These are phyloP conservation scores for Tichodroma muraria DNA, from an alignment of 2,113 vertebrate species.

Conservation along the genomic window DNA sequence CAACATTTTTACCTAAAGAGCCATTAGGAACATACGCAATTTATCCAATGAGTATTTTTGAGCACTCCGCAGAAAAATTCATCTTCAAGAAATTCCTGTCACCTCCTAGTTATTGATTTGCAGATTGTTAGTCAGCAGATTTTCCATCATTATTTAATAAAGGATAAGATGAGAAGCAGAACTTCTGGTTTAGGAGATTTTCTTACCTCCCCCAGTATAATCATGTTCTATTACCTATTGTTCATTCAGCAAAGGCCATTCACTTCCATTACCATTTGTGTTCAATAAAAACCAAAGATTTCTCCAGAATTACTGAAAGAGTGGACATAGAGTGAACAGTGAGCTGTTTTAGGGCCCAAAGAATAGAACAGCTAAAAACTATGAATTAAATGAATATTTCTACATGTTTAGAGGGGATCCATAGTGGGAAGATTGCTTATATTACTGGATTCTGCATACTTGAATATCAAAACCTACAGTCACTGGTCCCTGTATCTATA, in stretches of 20 bases:
- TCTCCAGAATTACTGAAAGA: not conserved
- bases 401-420: not conserved
- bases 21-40: not conserved
- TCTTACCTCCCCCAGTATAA: not conserved
- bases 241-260: not conserved
- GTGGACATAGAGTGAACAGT: not conserved
- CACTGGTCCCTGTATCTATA: not conserved
- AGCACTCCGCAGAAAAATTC: not conserved
- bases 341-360: slow-evolving; percentile 1
- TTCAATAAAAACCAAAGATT: not conserved
- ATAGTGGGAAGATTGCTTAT: not conserved
- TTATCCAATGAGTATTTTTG: not conserved
- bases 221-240: not conserved
- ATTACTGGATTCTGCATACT: not conserved
- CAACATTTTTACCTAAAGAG: not conserved
- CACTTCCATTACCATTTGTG: not conserved
- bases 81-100: not conserved
- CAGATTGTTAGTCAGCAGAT: slow-evolving; percentile 9
- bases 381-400: not conserved
- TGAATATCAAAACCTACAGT: not conserved
- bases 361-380: not conserved
- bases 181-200: not conserved
- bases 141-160: not conserved
- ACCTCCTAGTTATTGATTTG: not conserved
- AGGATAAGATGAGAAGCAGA: not conserved